phyloP scores from a whole-genome alignment of 2,113 vertebrate species.

The Coptodon bakossiorum region DNA sequence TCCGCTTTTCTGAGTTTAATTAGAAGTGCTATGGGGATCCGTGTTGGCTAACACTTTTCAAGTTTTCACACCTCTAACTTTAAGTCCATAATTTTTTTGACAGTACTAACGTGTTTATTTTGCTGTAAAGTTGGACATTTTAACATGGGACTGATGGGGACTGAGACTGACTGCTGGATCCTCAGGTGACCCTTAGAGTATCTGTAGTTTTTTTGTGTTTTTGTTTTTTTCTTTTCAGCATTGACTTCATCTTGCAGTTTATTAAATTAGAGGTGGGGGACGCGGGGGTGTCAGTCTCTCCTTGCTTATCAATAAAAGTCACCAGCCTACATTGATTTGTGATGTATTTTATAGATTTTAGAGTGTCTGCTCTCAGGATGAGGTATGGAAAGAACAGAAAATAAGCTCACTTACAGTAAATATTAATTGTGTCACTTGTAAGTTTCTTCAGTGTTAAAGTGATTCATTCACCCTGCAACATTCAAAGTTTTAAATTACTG shows the following conservation, averaged over 20 bases:
- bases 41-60: neutral
- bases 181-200: neutral
- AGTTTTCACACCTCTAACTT: neutral
- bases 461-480: neutral
- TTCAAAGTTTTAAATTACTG: too few species aligned
- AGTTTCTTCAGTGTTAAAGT: neutral
- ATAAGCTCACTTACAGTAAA: neutral
- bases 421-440: neutral
- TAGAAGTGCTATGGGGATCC: neutral
- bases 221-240: neutral
- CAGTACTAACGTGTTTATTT: neutral
- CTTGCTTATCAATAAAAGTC: neutral
- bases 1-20: neutral
- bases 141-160: neutral
- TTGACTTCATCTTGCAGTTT: neutral
- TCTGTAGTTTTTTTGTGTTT: neutral
- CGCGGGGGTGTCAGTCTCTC: neutral
- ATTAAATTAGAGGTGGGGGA: neutral
- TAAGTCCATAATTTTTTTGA: neutral
- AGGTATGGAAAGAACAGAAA: neutral
- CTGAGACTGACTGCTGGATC: neutral
- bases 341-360: accelerated
- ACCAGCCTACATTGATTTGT: neutral
- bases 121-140: neutral
- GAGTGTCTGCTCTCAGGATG: neutral